These are phyloP conservation scores for Platycnemis pennipes DNA, from an alignment of 2,888 invertebrate species.

Conservation along the genomic window DNA sequence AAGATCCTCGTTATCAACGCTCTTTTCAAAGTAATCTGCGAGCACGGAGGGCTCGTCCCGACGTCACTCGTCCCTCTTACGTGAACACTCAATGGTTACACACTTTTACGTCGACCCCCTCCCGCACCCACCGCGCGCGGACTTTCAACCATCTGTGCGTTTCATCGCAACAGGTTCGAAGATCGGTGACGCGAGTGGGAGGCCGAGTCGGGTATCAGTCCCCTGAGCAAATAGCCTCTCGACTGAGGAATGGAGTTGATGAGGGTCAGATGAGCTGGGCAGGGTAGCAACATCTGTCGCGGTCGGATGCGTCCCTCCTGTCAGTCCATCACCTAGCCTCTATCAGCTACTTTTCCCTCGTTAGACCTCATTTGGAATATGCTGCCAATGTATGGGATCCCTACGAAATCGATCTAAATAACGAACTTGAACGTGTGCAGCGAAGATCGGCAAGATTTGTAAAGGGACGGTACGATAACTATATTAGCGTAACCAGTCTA, in stretches of 20 bases:
- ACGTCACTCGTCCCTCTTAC: not conserved
- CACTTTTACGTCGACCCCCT: not conserved
- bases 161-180: not conserved
- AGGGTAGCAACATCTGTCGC: not conserved
- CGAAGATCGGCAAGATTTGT: too few relatives aligned
- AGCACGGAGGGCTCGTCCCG: not conserved
- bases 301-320: not conserved
- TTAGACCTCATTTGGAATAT: too few relatives aligned
- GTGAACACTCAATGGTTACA: not conserved
- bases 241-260: not conserved
- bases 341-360: too few relatives aligned
- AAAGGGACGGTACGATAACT: too few relatives aligned
- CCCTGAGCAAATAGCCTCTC: not conserved
- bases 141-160: not conserved
- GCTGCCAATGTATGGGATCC: too few relatives aligned
- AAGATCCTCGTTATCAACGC: not conserved
- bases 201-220: not conserved
- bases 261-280: not conserved
- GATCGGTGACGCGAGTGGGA: not conserved
- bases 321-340: too few relatives aligned
- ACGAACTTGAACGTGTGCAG: too few relatives aligned
- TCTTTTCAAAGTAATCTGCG: not conserved
- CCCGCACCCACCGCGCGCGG: not conserved
- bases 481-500: too few relatives aligned
- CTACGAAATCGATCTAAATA: too few relatives aligned